These are phyloP conservation scores for Petromus typicus DNA, from an alignment of 2,113 vertebrate genomes.

Conservation along the genomic window DNA sequence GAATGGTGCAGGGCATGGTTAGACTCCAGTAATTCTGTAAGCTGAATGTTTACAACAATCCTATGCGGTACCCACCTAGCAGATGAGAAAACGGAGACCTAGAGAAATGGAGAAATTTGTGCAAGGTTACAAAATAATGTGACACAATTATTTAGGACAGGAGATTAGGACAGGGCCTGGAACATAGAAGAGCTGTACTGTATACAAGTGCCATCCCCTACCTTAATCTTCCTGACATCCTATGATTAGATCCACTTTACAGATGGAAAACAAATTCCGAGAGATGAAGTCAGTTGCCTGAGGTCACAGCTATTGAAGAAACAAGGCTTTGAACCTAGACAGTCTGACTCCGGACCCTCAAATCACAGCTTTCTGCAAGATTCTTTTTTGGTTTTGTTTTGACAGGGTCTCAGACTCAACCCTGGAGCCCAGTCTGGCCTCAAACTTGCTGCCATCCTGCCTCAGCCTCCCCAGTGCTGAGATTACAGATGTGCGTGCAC, in stretches of 20 bases:
- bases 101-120: not conserved
- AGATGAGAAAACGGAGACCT: constrained; percentile 15
- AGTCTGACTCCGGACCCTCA: not conserved
- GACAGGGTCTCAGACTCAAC: not conserved
- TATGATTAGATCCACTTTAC: not conserved
- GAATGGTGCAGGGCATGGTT: not conserved
- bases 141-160: not conserved
- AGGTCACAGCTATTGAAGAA: not conserved
- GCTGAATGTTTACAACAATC: not conserved
- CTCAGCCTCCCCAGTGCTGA: not conserved
- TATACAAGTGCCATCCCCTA: not conserved
- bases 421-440: not conserved
- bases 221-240: not conserved
- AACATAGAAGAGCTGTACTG: not conserved
- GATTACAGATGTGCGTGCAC: no score
- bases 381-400: not conserved
- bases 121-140: not conserved
- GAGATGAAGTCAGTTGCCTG: not conserved
- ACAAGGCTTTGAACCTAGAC: not conserved
- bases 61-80: not conserved
- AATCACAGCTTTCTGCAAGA: not conserved
- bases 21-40: not conserved
- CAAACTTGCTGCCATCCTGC: not conserved
- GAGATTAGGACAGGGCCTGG: not conserved
- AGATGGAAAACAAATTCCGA: not conserved